A percentile compares a stretch with the other conserved stretches of the same genome.
Evolutionary conservation across 2,888 invertebrate species (phyloP).

Genomic region (Cerceris rybyensis): DNA sequence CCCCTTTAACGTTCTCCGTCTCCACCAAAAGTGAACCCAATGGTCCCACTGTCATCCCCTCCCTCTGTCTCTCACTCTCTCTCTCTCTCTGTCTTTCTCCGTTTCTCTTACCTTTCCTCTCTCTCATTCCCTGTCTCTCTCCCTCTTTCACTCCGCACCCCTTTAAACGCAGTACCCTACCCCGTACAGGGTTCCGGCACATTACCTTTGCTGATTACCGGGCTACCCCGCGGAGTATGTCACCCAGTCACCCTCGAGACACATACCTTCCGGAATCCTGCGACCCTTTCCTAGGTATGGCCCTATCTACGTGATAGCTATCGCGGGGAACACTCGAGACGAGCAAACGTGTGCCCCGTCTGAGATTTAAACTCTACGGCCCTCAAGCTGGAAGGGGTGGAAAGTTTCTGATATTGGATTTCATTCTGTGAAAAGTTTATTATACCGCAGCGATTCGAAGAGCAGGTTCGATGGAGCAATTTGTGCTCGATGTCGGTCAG

Average conservation of each 20-base stretch:
- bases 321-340: slow-evolving; percentile 40
- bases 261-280: slow-evolving; percentile 70
- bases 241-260: slow-evolving; percentile 78
- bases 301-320: slow-evolving; percentile 39
- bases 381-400: background rate
- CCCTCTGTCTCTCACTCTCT: slow-evolving; percentile 10
- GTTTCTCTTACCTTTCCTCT: background rate
- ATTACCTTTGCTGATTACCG: slow-evolving; percentile 81
- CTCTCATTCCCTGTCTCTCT: background rate
- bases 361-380: slow-evolving; percentile 40
- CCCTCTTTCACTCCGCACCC: slow-evolving; percentile 51
- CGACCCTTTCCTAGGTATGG: slow-evolving; percentile 46
- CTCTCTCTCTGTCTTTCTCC: background rate
- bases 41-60: slow-evolving; percentile 42
- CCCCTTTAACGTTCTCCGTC: slow-evolving; percentile 49
- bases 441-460: slow-evolving; percentile 2
- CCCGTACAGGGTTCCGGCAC: slow-evolving; percentile 77
- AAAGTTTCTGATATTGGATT: slow-evolving; percentile 18
- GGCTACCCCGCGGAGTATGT: slow-evolving; percentile 77
- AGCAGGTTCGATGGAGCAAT: too few species aligned
- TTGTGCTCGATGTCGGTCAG: too few species aligned
- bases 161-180: slow-evolving; percentile 71
- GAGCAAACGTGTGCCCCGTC: slow-evolving; percentile 28
- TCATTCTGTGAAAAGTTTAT: slow-evolving; percentile 29
- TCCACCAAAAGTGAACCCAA: slow-evolving; percentile 55